Evolutionary conservation across 2,113 vertebrate genomes (phyloP).

Genomic region (Burhinus oedicnemus): DNA sequence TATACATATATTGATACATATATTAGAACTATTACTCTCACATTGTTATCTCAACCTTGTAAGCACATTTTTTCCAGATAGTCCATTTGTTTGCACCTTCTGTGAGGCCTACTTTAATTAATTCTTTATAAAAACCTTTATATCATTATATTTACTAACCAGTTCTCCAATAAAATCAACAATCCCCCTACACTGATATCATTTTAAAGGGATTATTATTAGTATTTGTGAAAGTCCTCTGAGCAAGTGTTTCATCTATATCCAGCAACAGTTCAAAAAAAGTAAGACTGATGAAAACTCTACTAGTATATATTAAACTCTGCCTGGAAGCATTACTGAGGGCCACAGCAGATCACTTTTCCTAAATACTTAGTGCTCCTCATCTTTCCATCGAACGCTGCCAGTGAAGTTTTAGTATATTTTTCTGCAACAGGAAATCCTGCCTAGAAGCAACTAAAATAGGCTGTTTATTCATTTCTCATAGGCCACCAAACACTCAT

Average conservation of each 20-base stretch:
- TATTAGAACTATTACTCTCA: not conserved
- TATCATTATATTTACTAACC: not conserved
- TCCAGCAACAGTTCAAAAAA: not conserved
- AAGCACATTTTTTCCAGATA: not conserved
- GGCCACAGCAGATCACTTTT: not conserved
- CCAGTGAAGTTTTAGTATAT: not conserved
- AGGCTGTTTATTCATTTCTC: not conserved
- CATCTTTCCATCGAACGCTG: not conserved
- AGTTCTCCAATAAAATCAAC: not conserved
- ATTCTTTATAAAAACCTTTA: not conserved
- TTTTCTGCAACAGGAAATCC: not conserved
- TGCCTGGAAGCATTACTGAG: not conserved
- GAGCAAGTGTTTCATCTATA: not conserved
- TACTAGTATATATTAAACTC: not conserved
- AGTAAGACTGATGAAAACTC: not conserved
- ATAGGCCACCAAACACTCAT: not conserved
- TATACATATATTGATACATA: not conserved
- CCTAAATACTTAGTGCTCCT: not conserved
- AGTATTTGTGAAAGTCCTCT: not conserved
- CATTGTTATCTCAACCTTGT: not conserved
- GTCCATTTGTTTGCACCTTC: not conserved
- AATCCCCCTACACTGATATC: rapidly evolving
- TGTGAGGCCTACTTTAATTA: not conserved
- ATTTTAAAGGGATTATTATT: not conserved
- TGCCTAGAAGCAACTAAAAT: not conserved